Evolutionary conservation across 2,888 invertebrate genomes (phyloP).

Genomic region (Drepana falcataria): DNA sequence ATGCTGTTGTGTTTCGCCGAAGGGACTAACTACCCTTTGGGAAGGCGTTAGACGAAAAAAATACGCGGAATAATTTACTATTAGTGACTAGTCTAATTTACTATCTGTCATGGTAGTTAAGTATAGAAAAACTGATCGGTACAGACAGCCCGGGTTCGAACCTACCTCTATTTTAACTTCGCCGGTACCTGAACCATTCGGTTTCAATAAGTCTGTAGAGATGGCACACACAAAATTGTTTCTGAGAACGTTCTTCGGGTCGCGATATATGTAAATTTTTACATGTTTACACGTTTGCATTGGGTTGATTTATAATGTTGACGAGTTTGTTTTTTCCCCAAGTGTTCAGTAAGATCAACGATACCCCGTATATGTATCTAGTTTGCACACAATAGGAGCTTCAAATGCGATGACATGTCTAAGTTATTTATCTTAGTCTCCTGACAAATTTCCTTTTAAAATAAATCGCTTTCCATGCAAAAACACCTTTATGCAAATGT

Average conservation of each 20-base stretch:
- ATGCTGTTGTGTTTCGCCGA: too few species aligned
- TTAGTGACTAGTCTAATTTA: too few species aligned
- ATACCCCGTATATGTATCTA: background rate
- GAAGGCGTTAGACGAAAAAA: too few species aligned
- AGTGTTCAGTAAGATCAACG: background rate
- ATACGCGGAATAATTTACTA: too few species aligned
- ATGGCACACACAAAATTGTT: constrained; percentile 15
- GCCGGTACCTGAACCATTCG: too few species aligned
- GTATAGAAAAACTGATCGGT: too few species aligned
- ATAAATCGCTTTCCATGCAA: background rate
- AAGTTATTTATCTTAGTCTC: background rate
- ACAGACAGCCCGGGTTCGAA: too few species aligned
- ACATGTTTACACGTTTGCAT: constrained; percentile 41
- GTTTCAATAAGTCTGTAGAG: too few species aligned
- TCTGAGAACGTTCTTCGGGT: constrained; percentile 50
- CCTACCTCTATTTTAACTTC: too few species aligned
- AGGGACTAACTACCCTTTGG: too few species aligned
- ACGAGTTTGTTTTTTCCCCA: constrained; percentile 6
- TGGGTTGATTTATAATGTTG: constrained; percentile 35
- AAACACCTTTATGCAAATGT: background rate
- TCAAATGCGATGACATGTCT: background rate
- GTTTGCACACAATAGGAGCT: constrained; percentile 1
- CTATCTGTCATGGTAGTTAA: too few species aligned
- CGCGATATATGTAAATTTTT: constrained; percentile 39
- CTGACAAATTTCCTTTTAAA: background rate